Evolutionary conservation across 92 coral and sea anemone species (phyloP).

Genomic region (Heliopora coerulea): DNA sequence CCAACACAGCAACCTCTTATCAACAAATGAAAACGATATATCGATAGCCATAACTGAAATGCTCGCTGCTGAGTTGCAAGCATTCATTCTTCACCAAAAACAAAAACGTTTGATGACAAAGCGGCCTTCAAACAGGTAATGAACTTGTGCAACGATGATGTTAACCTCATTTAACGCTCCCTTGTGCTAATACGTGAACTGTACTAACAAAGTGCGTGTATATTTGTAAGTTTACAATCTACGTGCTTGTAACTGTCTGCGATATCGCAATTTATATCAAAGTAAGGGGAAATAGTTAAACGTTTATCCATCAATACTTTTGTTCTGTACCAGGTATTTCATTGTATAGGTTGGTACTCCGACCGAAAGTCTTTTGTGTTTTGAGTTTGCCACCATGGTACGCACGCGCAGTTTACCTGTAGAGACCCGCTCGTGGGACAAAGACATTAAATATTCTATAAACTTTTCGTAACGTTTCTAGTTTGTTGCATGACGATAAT

Average conservation of each 20-base stretch:
- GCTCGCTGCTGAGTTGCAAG: too few species aligned
- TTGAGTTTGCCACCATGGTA: constrained; percentile 28
- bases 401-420: constrained; percentile 11
- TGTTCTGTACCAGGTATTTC: constrained; percentile 11
- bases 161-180: too few species aligned
- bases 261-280: neutral
- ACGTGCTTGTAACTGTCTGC: neutral
- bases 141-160: too few species aligned
- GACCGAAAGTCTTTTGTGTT: neutral
- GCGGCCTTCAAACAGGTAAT: too few species aligned
- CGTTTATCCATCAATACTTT: constrained; percentile 14
- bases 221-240: too few species aligned
- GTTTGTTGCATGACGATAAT: constrained; percentile 1
- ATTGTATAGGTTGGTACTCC: neutral
- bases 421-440: constrained; percentile 39
- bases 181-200: too few species aligned
- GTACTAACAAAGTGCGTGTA: too few species aligned
- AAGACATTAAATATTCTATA: constrained; percentile 32
- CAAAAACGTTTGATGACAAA: too few species aligned
- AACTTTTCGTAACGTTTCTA: neutral
- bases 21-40: too few species aligned
- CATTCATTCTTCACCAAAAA: too few species aligned
- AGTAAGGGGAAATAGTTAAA: constrained; percentile 10
- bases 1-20: too few species aligned
- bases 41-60: too few species aligned